Evolutionary conservation across 2,113 vertebrate species (phyloP).

Genomic region (Platysternon megacephalum): DNA sequence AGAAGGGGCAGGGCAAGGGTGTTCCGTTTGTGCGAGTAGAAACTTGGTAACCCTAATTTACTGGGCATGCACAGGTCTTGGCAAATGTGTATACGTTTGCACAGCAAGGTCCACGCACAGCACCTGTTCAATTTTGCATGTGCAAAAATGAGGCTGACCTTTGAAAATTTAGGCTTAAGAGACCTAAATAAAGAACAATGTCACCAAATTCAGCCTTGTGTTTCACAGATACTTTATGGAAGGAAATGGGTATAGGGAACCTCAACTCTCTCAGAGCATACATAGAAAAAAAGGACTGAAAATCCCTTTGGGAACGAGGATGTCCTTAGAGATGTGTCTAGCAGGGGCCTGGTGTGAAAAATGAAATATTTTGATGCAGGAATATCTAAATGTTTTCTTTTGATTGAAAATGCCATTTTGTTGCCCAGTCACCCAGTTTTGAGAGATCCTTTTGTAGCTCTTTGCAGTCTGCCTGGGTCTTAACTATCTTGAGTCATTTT

Average conservation of each 20-base stretch:
- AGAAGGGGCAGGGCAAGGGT: no score
- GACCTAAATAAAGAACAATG: background rate
- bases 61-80: no score
- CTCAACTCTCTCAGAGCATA: no score
- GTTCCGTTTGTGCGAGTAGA: no score
- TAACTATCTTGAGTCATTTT: no score
- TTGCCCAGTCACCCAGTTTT: no score
- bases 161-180: background rate
- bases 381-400: background rate
- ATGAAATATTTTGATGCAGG: background rate
- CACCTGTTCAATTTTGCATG: background rate
- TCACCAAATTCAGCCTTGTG: background rate
- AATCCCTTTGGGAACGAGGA: no score
- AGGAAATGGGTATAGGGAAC: no score
- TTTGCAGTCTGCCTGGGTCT: no score
- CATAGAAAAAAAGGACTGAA: no score
- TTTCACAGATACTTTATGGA: background rate
- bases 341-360: background rate
- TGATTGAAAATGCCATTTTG: background rate
- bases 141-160: background rate
- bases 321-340: no score
- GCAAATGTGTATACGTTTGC: background rate
- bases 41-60: background rate
- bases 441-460: no score
- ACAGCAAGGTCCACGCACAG: background rate